Evolutionary conservation across 2,113 vertebrate species (phyloP).

Genomic region (Xenus cinereus): DNA sequence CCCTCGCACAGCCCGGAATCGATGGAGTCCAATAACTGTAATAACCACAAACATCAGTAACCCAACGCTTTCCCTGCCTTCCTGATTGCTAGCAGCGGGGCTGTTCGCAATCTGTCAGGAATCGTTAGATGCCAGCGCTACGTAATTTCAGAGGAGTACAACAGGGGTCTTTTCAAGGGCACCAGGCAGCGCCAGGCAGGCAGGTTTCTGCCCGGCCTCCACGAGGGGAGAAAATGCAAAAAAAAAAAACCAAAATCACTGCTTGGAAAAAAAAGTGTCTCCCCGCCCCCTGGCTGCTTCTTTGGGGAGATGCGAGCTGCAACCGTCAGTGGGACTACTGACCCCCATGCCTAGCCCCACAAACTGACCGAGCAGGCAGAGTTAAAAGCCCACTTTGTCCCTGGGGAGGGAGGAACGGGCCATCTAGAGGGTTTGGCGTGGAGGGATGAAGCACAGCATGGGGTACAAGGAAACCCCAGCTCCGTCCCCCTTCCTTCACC

Average conservation of each 20-base stretch:
- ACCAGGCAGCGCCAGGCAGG: background rate
- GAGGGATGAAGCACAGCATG: background rate
- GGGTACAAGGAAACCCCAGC: background rate
- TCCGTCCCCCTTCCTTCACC: background rate
- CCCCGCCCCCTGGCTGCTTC: background rate
- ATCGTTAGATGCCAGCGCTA: conserved; percentile 23
- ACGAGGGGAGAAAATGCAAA: rapidly evolving
- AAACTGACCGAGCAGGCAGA: rapidly evolving
- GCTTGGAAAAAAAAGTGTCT: background rate
- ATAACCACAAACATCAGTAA: conserved; percentile 25
- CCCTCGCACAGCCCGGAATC: background rate
- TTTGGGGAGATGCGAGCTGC: background rate
- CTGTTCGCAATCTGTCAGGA: conserved; percentile 60
- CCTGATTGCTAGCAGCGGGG: background rate
- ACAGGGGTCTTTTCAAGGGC: conserved; percentile 59
- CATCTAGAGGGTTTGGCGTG: too few species aligned
- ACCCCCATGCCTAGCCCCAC: rapidly evolving
- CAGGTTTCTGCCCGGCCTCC: background rate
- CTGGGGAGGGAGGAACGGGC: background rate
- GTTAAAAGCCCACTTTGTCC: rapidly evolving
- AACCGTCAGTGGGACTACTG: rapidly evolving
- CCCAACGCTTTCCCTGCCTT: conserved; percentile 11
- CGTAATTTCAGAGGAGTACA: background rate
- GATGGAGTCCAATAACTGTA: conserved; percentile 16
- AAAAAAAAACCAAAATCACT: background rate